phyloP scores from a whole-genome alignment of 2,888 invertebrate genomes.

The Taenaris catops region DNA sequence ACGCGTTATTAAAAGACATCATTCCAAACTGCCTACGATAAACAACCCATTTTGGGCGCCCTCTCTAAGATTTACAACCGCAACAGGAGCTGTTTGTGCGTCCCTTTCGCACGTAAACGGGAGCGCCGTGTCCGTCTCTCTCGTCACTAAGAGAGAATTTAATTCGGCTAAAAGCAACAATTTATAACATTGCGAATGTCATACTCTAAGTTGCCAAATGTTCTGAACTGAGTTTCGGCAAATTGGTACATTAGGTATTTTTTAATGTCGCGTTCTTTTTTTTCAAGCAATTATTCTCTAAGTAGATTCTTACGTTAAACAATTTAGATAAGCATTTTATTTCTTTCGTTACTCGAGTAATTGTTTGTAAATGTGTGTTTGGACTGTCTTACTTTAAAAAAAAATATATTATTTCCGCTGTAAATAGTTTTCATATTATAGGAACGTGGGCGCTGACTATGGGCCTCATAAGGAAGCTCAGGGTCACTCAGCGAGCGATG shows the following conservation, averaged over 20 bases:
- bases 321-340: too few species aligned
- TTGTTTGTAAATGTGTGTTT: too few species aligned
- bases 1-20: constrained; percentile 31
- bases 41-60: constrained; percentile 49
- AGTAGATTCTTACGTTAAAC: too few species aligned
- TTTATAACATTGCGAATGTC: constrained; percentile 28
- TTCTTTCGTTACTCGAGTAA: too few species aligned
- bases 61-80: constrained; percentile 24
- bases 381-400: too few species aligned
- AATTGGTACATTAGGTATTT: constrained; percentile 15
- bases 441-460: too few species aligned
- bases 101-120: constrained; percentile 16
- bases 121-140: constrained; percentile 15
- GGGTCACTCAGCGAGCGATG: too few species aligned
- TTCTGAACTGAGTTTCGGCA: constrained; percentile 16
- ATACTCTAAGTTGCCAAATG: constrained; percentile 27
- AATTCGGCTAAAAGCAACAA: constrained; percentile 38
- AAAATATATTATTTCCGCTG: too few species aligned
- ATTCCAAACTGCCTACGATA: constrained; percentile 49
- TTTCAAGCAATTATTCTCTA: constrained; percentile 1
- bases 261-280: constrained; percentile 2
- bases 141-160: constrained; percentile 28
- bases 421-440: too few species aligned
- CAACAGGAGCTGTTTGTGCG: constrained; percentile 11
- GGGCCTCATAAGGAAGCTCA: too few species aligned